These are phyloP conservation scores for Drosophila ironensis DNA, from an alignment of 1,140 invertebrate genomes.

Conservation along the genomic window DNA sequence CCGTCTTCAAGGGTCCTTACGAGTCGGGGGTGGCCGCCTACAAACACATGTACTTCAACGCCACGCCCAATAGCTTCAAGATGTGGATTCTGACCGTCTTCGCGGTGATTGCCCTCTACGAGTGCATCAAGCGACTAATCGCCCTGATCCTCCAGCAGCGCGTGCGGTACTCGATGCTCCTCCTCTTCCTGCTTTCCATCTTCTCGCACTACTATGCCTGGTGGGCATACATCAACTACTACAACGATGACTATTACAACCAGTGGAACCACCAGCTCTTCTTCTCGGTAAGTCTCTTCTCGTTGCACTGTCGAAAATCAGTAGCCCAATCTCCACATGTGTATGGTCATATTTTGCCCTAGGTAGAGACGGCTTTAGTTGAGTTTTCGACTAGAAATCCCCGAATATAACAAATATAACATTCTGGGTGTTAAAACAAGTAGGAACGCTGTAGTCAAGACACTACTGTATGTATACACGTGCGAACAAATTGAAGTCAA, in stretches of 20 bases:
- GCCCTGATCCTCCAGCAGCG: constrained; percentile 83
- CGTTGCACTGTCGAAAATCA: too few species aligned
- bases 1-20: constrained; percentile 91
- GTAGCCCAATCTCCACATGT: too few species aligned
- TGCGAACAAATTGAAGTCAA: too few species aligned
- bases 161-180: constrained; percentile 87
- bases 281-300: constrained; percentile 85
- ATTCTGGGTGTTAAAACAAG: too few species aligned
- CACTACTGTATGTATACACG: too few species aligned
- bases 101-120: constrained; percentile 87
- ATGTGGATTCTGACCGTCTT: constrained; percentile 89
- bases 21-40: constrained; percentile 89
- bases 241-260: constrained; percentile 91
- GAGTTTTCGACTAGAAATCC: too few species aligned
- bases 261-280: constrained; percentile 90
- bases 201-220: constrained; percentile 93
- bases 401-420: too few species aligned
- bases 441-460: too few species aligned
- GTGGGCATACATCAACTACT: constrained; percentile 93
- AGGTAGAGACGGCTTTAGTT: too few species aligned
- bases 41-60: constrained; percentile 93
- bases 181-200: constrained; percentile 87
- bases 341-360: too few species aligned
- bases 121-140: constrained; percentile 87
- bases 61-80: constrained; percentile 88